Evolutionary conservation across 2,797 vertebrate genomes (phyloP).

Genomic region (Eremophila alpestris): DNA sequence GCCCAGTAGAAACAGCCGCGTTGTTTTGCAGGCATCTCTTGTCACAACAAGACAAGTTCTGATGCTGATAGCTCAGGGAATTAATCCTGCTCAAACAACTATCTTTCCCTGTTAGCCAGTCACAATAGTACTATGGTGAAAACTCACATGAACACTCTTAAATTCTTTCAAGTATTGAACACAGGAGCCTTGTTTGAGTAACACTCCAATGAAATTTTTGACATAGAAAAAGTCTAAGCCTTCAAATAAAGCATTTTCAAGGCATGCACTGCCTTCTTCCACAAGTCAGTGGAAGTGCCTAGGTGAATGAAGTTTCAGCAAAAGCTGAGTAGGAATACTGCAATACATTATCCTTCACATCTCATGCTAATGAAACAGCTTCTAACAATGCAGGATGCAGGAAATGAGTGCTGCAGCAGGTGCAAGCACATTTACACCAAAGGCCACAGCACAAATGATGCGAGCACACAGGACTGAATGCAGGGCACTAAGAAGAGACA

Average conservation of each 20-base stretch:
- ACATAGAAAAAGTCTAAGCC: constrained; percentile 8
- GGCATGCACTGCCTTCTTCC: not conserved
- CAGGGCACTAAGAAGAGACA: not conserved
- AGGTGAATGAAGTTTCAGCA: not conserved
- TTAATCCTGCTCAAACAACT: not conserved
- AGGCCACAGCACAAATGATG: not conserved
- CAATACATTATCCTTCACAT: not conserved
- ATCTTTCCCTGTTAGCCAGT: not conserved
- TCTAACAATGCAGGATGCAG: not conserved
- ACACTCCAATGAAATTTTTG: not conserved
- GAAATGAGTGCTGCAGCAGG: not conserved
- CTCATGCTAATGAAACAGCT: not conserved
- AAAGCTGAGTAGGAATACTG: not conserved
- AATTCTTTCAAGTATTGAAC: constrained; percentile 43
- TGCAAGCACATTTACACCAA: not conserved
- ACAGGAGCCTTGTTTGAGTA: constrained; percentile 32
- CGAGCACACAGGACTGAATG: not conserved
- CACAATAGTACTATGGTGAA: not conserved
- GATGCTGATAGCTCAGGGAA: not conserved
- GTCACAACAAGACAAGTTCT: not conserved
- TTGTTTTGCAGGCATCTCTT: not conserved
- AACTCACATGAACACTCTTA: not conserved
- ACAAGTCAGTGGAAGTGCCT: not conserved
- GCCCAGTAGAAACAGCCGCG: not conserved
- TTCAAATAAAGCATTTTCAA: not conserved